Evolutionary conservation across 2,888 invertebrate genomes (phyloP).

Genomic region (Sepioteuthis lessoniana): DNA sequence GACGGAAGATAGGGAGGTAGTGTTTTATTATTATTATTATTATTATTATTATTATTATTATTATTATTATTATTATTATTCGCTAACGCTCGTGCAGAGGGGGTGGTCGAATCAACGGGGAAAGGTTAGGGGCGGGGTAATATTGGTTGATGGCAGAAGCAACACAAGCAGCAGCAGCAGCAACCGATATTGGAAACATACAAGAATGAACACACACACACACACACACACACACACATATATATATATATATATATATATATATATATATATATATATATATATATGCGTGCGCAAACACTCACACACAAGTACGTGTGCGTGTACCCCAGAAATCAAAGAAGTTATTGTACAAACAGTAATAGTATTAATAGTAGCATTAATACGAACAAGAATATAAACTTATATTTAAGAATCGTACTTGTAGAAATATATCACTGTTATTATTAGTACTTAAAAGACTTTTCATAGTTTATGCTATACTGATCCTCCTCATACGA

Average conservation of each 20-base stretch:
- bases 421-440: too few species aligned
- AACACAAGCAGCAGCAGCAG: neutral
- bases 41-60: too few species aligned
- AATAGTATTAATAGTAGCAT: too few species aligned
- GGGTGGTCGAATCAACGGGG: neutral
- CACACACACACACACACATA: neutral
- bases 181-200: neutral
- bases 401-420: too few species aligned
- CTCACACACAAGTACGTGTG: neutral
- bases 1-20: neutral
- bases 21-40: too few species aligned
- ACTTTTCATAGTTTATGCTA: too few species aligned
- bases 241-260: slow-evolving; percentile 34
- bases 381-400: too few species aligned
- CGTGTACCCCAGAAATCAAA: neutral
- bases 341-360: too few species aligned
- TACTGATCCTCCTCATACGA: too few species aligned
- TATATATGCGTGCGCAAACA: neutral
- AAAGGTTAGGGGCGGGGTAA: neutral
- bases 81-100: neutral
- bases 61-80: too few species aligned
- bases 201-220: neutral
- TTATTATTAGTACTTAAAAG: too few species aligned
- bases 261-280: neutral
- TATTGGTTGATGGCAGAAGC: neutral